These are phyloP conservation scores for Drosophila ohnishii DNA, from an alignment of 1,140 invertebrate species.

Conservation along the genomic window DNA sequence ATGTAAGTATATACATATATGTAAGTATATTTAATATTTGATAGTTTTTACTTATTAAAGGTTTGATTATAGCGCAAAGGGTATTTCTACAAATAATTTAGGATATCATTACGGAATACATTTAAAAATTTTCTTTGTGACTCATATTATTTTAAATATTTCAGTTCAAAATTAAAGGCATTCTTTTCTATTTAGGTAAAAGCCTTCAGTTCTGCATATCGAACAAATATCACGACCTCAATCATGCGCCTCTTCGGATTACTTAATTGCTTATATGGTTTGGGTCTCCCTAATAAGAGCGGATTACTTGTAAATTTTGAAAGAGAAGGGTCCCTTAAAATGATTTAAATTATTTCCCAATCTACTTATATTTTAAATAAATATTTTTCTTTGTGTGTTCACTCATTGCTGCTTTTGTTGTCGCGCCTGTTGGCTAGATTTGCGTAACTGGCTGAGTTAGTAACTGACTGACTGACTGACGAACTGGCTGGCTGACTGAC, in stretches of 20 bases:
- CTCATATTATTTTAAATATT: not conserved
- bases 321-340: not conserved
- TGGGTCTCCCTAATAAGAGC: not conserved
- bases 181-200: conserved; percentile 6
- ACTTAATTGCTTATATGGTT: conserved; percentile 7
- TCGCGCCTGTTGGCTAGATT: conserved; percentile 63
- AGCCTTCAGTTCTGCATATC: conserved; percentile 7
- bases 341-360: not conserved
- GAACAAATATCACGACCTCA: conserved; percentile 15
- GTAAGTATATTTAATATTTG: too few species aligned
- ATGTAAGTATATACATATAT: too few species aligned
- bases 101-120: not conserved
- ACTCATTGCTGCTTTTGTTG: conserved; percentile 27
- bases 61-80: too few species aligned
- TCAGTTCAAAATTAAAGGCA: not conserved
- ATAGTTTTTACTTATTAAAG: too few species aligned
- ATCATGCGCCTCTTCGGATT: conserved; percentile 11
- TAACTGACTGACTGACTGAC: conserved; percentile 25
- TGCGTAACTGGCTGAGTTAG: conserved; percentile 59
- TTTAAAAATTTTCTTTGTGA: not conserved
- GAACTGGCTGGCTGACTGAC: conserved; percentile 40
- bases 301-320: not conserved
- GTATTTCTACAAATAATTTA: too few species aligned
- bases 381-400: conserved; percentile 23
- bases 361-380: not conserved